Evolutionary conservation across 2,888 invertebrate species (phyloP).

Genomic region (Caradrina kadenii): DNA sequence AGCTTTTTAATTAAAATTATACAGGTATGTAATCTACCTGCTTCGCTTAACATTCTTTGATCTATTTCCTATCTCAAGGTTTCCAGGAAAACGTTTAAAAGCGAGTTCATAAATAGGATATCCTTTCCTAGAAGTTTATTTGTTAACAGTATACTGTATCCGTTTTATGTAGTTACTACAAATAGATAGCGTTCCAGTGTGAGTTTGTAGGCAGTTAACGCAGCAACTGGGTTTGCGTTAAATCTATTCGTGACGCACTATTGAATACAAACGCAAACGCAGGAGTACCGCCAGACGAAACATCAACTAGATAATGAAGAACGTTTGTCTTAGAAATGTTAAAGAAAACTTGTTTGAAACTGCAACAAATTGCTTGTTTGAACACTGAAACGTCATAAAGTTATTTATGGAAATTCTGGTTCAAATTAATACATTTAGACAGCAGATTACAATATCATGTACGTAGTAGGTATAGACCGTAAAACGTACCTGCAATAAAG

Average conservation of each 20-base stretch:
- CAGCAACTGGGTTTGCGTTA: constrained; percentile 6
- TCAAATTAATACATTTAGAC: neutral
- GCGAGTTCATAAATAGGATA: constrained; percentile 42
- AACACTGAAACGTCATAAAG: constrained; percentile 20
- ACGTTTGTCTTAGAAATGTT: constrained; percentile 22
- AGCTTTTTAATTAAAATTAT: constrained; percentile 20
- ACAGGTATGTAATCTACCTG: constrained; percentile 16
- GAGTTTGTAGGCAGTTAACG: constrained; percentile 26
- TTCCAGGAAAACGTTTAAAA: constrained; percentile 43
- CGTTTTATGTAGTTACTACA: constrained; percentile 29
- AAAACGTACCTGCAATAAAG: neutral
- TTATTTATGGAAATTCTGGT: constrained; percentile 6
- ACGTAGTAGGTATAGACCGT: no score
- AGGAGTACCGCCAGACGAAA: constrained; percentile 19
- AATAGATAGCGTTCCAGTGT: constrained; percentile 22
- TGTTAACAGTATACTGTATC: constrained; percentile 17
- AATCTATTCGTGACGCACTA: constrained; percentile 23
- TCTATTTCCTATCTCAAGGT: constrained; percentile 44
- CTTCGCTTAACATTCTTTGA: constrained; percentile 41
- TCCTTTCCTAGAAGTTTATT: constrained; percentile 43
- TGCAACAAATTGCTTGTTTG: constrained; percentile 25
- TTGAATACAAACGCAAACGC: constrained; percentile 31
- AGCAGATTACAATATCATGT: neutral
- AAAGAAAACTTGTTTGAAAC: constrained; percentile 31
- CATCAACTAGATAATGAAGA: constrained; percentile 24